These are phyloP conservation scores for Gnathonemus echidnorhynchus DNA, from an alignment of 2,113 vertebrate species.

Conservation along the genomic window DNA sequence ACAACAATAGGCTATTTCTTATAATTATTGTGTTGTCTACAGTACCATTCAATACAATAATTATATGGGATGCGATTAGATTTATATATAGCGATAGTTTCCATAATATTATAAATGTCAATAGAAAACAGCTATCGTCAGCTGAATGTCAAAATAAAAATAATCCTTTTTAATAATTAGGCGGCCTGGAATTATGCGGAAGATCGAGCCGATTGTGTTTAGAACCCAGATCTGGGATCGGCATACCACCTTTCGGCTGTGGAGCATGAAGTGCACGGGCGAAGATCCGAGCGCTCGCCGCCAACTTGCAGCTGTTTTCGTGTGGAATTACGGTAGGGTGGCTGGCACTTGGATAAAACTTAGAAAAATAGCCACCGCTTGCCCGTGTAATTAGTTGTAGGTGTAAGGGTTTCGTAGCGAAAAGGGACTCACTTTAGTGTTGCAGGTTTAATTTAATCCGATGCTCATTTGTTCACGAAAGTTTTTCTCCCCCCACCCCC, in stretches of 20 bases:
- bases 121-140: neutral
- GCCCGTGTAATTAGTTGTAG: neutral
- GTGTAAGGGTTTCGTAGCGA: neutral
- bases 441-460: neutral
- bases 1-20: neutral
- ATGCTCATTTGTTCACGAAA: neutral
- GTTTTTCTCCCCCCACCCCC: neutral
- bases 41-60: neutral
- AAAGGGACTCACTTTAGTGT: neutral
- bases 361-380: neutral
- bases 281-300: neutral
- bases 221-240: neutral
- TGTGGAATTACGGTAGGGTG: neutral
- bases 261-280: neutral
- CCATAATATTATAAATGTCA: neutral
- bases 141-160: conserved; percentile 21
- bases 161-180: conserved; percentile 5
- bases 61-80: neutral
- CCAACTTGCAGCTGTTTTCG: neutral
- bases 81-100: neutral
- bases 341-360: neutral
- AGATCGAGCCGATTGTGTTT: neutral
- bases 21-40: neutral
- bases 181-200: neutral
- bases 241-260: conserved; percentile 31